Evolutionary conservation across 2,113 vertebrate species (phyloP).

Genomic region (Lanius ludovicianus): DNA sequence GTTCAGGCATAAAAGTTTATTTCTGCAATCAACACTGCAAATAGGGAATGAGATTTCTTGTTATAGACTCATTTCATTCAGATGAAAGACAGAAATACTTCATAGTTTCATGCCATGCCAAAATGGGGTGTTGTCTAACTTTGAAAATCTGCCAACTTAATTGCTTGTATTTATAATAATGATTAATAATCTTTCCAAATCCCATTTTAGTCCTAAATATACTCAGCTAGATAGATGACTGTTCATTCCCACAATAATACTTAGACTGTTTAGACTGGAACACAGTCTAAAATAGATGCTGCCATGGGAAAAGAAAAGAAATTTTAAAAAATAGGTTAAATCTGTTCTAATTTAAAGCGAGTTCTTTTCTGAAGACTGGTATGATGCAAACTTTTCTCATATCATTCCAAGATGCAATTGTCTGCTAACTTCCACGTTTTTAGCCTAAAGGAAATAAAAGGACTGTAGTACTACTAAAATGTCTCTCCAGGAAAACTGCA

Average conservation of each 20-base stretch:
- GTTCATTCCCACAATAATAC: neutral
- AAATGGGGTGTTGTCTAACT: neutral
- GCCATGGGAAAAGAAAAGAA: neutral
- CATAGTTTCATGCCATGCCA: neutral
- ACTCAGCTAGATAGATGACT: neutral
- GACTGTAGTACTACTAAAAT: neutral
- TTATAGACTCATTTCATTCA: neutral
- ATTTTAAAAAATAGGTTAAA: neutral
- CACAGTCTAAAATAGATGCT: neutral
- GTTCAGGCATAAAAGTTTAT: neutral
- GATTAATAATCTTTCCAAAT: neutral
- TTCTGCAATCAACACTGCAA: neutral
- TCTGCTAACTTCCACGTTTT: neutral
- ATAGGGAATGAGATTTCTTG: neutral
- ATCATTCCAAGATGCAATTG: neutral
- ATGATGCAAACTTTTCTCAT: neutral
- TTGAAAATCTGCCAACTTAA: neutral
- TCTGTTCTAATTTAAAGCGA: neutral
- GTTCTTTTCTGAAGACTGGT: neutral
- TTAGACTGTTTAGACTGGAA: neutral
- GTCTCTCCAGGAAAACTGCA: rapidly evolving
- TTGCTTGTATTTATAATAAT: neutral
- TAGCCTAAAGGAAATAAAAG: neutral
- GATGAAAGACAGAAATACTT: neutral
- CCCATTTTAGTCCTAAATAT: neutral